phyloP scores from a whole-genome alignment of 2,888 invertebrate genomes.

The Sphaerophoria rueppellii region DNA sequence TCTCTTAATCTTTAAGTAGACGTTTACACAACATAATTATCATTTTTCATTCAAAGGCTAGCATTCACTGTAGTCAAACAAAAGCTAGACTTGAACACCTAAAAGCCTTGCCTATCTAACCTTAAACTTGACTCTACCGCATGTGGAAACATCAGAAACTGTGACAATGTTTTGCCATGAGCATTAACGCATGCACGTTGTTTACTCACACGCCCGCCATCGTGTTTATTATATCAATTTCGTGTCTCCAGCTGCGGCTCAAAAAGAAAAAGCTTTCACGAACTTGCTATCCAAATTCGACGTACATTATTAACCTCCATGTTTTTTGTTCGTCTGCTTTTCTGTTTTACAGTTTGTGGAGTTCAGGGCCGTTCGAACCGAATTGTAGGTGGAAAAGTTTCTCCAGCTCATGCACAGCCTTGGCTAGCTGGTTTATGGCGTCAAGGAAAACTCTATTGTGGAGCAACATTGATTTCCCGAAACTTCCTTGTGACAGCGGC shows the following conservation, averaged over 20 bases:
- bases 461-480: conserved; percentile 76
- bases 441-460: conserved; percentile 77
- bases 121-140: conserved; percentile 68
- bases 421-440: conserved; percentile 76
- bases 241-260: background rate
- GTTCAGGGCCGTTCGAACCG: conserved; percentile 76
- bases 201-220: background rate
- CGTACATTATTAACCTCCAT: conserved; percentile 19
- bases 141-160: conserved; percentile 9
- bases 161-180: conserved; percentile 33
- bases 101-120: conserved; percentile 31
- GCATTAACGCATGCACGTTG: background rate
- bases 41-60: background rate
- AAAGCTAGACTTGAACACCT: conserved; percentile 8
- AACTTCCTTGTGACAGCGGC: conserved; percentile 76
- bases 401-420: conserved; percentile 76
- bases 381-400: conserved; percentile 76
- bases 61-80: conserved; percentile 3
- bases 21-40: background rate
- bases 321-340: conserved; percentile 4
- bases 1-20: background rate
- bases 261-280: conserved; percentile 7
- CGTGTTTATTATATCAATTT: background rate
- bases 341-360: conserved; percentile 76
- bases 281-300: conserved; percentile 17